Percentiles rank a stretch among this genome's conserved stretches.
These are phyloP conservation scores for Mormyrus lacerda DNA, from an alignment of 2,113 vertebrate species.

Conservation along the genomic window DNA sequence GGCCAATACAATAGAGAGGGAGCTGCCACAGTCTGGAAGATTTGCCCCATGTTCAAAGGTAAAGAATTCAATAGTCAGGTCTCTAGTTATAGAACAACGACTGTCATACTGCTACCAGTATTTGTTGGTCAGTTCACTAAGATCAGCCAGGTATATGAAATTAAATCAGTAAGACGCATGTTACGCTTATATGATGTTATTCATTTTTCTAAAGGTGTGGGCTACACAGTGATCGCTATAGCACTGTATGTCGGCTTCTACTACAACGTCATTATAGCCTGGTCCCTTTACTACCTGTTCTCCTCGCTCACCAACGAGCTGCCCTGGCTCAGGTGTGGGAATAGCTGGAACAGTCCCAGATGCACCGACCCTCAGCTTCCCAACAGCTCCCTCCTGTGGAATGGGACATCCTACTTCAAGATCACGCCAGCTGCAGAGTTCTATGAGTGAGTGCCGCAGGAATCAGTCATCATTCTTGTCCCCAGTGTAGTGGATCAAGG, in stretches of 20 bases:
- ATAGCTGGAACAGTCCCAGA: constrained; percentile 84
- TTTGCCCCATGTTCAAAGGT: constrained; percentile 98
- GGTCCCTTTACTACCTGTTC: constrained; percentile 93
- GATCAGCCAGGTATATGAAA: neutral
- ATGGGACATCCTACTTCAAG: constrained; percentile 80
- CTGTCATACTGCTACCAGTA: neutral
- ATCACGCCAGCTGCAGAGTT: constrained; percentile 92
- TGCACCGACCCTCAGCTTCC: constrained; percentile 75
- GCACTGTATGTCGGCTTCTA: constrained; percentile 98
- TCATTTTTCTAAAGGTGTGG: constrained; percentile 69
- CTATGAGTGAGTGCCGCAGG: constrained; percentile 82
- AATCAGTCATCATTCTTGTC: neutral
- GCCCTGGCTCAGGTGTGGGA: constrained; percentile 83
- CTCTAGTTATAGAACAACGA: neutral
- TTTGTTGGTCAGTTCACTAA: neutral
- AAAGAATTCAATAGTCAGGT: constrained; percentile 26
- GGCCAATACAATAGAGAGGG: constrained; percentile 95
- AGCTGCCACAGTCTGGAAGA: constrained; percentile 96
- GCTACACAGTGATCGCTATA: constrained; percentile 96
- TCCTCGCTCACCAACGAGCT: constrained; percentile 82
- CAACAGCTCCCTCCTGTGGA: constrained; percentile 68
- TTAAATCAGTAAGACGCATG: neutral
- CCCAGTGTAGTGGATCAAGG: neutral
- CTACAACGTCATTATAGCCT: constrained; percentile 99
- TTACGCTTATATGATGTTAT: neutral